phyloP scores from a whole-genome alignment of 2,113 vertebrate genomes.

The Hippopotamus amphibius region DNA sequence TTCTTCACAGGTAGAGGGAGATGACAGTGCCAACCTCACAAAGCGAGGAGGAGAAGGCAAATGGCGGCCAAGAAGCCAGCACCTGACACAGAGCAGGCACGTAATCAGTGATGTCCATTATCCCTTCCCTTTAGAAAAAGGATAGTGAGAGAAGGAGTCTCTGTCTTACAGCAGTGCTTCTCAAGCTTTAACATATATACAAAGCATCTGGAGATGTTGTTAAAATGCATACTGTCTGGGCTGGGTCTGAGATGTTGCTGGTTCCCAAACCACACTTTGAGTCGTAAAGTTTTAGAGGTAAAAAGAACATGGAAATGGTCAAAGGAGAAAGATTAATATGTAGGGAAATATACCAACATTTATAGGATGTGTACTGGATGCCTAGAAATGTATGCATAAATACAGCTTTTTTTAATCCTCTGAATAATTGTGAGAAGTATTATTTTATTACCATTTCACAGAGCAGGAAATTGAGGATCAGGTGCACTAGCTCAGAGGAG shows the following conservation, averaged over 20 bases:
- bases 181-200: not conserved
- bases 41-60: not conserved
- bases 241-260: not conserved
- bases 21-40: not conserved
- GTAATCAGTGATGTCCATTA: too few species aligned
- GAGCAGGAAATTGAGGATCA: not conserved
- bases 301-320: not conserved
- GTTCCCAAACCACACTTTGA: not conserved
- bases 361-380: not conserved
- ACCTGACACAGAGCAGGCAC: not conserved
- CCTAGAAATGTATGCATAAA: not conserved
- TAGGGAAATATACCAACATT: not conserved
- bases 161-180: not conserved
- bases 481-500: not conserved
- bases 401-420: not conserved
- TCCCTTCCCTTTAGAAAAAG: not conserved
- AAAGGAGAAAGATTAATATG: slow-evolving; percentile 17
- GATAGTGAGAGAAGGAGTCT: not conserved
- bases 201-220: not conserved
- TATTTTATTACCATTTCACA: slow-evolving; percentile 21
- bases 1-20: not conserved
- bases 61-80: not conserved
- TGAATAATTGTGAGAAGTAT: slow-evolving; percentile 25
- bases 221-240: not conserved
- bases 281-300: not conserved